Conservation (phyloP, 2,113 vertebrate genomes). For the Puffinus mauretanicus region DNA sequence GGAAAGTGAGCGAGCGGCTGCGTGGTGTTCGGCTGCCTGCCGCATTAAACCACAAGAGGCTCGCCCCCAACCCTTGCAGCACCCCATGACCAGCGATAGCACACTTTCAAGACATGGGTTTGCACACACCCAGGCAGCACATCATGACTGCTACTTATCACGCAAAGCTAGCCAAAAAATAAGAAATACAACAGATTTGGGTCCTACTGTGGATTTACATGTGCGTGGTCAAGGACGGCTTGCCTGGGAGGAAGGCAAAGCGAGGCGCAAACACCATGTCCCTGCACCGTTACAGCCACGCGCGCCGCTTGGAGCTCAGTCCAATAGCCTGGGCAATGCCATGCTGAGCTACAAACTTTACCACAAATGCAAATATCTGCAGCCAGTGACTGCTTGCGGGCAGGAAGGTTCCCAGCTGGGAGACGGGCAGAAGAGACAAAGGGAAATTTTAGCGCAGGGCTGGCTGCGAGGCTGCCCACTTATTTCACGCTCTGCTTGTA, state of each 20-base stretch:
- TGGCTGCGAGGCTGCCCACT: not conserved
- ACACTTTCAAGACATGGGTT: not conserved
- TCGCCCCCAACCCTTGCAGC: not conserved
- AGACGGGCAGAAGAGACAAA: not conserved
- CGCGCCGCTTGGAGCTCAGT: rapidly evolving
- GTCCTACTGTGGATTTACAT: rapidly evolving
- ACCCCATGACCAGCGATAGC: rapidly evolving
- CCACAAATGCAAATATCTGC: not conserved
- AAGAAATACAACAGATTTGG: not conserved
- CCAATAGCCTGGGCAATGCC: not conserved
- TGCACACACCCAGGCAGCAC: not conserved
- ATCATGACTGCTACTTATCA: not conserved
- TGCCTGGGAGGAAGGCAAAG: not conserved
- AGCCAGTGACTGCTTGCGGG: not conserved
- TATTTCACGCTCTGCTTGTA: too few species aligned
- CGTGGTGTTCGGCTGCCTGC: too few species aligned
- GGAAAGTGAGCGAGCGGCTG: too few species aligned
- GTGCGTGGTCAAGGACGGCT: not conserved
- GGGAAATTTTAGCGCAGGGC: not conserved
- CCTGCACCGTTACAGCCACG: rapidly evolving
- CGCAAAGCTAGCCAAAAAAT: not conserved
- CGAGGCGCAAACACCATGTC: not conserved
- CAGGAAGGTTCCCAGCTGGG: not conserved
- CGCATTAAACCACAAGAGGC: too few species aligned
- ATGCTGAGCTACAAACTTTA: not conserved